Base-by-base conservation (phyloP, 2,797 vertebrate genomes). In the Tauraco hartlaubi region DNA sequence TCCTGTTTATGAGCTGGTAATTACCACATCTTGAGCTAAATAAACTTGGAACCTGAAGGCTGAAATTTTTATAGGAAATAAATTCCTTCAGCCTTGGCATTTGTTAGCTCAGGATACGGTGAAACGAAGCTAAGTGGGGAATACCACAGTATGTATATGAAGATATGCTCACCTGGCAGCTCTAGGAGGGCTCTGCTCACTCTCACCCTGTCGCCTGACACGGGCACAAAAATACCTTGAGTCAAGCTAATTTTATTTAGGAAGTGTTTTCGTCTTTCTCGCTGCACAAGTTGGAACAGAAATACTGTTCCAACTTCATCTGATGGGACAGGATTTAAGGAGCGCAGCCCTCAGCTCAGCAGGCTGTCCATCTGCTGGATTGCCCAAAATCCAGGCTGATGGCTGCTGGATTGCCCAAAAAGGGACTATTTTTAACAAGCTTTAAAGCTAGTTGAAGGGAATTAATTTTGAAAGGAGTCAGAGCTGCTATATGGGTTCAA, bases 1-100 rank as follows among this genome's bases (percentile, higher is more conserved):
- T 91, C 62, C 76, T 93, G 71, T 67, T 96, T 91, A 93, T 77
- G 88, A 84, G n/a, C 59, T 52, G 35, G 83, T 76, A 94, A 92
- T 91, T 91, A 82, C 69, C 71, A 79, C 48, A 33, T 66, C 73
- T 63, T 80, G 48, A 94, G 43, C 75, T 88, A 90, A 94, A 92
- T 92, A 96, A 91, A 86, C 48, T 48, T 84, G 35, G 35, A 92
- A 86, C 46, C 13, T 48, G 48, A 73, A 63, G 55, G 44, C 39
- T 86, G 55, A 91, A 44, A 52, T 67, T 90, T 86, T 94, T 92
- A 84, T 63, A 39, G 59, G 76, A 61, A 82, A 81, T 91, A 81
- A 71, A 92, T 92, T 76, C 73, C 37, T 74, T 81, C 59, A 78
- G 44, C 46, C 37, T 71, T 61, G 63, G 15, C 1, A 0, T 84